Conservation (phyloP, 2,797 vertebrate species). For the Arnoldichthys spilopterus region DNA sequence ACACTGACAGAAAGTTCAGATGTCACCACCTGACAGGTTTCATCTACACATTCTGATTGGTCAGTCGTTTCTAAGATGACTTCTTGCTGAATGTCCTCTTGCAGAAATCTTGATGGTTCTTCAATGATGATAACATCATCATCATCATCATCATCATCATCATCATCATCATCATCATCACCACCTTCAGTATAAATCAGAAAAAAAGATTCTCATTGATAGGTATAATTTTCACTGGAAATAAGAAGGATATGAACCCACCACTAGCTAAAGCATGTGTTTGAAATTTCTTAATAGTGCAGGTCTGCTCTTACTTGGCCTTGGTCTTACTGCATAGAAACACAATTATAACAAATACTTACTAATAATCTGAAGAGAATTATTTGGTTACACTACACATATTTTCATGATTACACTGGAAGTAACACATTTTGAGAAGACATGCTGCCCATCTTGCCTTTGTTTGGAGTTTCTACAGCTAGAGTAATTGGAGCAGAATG, state of each 20-base stretch:
- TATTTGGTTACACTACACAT: background rate
- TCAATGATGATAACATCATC: slow-evolving; percentile 32
- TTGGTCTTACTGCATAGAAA: too few relatives aligned
- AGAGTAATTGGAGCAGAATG: slow-evolving; percentile 73
- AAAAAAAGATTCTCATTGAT: too few relatives aligned
- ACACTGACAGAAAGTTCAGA: slow-evolving; percentile 23
- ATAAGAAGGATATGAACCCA: too few relatives aligned
- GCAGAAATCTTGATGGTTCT: slow-evolving; percentile 38
- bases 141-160: too few relatives aligned
- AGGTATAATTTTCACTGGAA: too few relatives aligned
- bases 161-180: too few relatives aligned
- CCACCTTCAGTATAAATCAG: background rate
- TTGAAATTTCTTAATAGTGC: too few relatives aligned
- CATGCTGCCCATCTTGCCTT: slow-evolving; percentile 38
- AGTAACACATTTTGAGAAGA: background rate
- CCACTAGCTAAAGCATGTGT: too few relatives aligned
- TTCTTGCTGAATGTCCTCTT: slow-evolving; percentile 49
- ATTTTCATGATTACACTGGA: background rate
- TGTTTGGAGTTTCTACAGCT: slow-evolving; percentile 35
- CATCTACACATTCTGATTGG: slow-evolving; percentile 30
- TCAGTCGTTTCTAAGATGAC: slow-evolving; percentile 34
- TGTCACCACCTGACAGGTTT: slow-evolving; percentile 30
- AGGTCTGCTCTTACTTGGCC: too few relatives aligned
- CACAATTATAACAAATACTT: too few relatives aligned
- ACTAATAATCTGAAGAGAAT: too few relatives aligned